Evolutionary conservation across 2,797 vertebrate genomes (phyloP).

Genomic region (Crenichthys baileyi): DNA sequence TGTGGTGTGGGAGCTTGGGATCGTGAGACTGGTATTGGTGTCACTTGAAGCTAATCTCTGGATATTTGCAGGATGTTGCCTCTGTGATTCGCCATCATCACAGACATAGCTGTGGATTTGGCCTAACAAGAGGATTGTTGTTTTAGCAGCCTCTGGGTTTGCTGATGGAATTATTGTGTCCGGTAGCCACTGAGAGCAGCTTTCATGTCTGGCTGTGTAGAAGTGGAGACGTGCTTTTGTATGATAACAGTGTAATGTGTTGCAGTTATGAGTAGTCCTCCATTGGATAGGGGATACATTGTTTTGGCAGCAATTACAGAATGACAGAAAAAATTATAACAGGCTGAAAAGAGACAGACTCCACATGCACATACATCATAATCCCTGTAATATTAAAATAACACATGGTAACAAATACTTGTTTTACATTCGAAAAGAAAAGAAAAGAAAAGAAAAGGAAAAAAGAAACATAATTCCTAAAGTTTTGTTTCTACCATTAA

Average conservation of each 20-base stretch:
- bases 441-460: background rate
- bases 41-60: constrained; percentile 74
- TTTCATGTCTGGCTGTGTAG: constrained; percentile 38
- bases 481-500: background rate
- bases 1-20: constrained; percentile 31
- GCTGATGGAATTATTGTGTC: constrained; percentile 58
- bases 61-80: constrained; percentile 68
- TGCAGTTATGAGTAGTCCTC: background rate
- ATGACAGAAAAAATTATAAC: background rate
- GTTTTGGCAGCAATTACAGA: background rate
- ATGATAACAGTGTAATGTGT: constrained; percentile 16
- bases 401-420: background rate
- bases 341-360: background rate
- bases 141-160: constrained; percentile 51
- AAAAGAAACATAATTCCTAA: background rate
- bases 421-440: background rate
- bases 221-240: constrained; percentile 20
- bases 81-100: constrained; percentile 66
- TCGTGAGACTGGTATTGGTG: constrained; percentile 61
- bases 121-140: constrained; percentile 71
- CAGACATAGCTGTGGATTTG: constrained; percentile 61
- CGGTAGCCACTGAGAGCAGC: constrained; percentile 37
- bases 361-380: background rate
- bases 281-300: constrained; percentile 8
- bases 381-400: background rate